Evolutionary conservation across 2,888 invertebrate species (phyloP), one percentile per base, ranked within the genome.

Genomic region (Spilarctia lutea): DNA sequence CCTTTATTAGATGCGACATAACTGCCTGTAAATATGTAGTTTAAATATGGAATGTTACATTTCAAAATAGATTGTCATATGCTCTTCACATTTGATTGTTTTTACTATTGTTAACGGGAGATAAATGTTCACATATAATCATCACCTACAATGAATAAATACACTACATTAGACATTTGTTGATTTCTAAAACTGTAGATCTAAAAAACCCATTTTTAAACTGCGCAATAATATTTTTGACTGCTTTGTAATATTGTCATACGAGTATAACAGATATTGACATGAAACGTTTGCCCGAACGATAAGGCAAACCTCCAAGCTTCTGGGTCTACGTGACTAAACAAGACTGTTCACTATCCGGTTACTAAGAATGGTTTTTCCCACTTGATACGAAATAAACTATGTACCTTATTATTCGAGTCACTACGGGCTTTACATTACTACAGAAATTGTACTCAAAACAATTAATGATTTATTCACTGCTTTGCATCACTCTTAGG

Each of bases 331-430:
- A 71, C 71, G 71, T 71, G 63, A 63, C 63, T 42, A 42, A 63
- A 71, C 7, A 39, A 63, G 39, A 63, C n/a, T 11, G 30, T 27
- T 63, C 60, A 30, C 30, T 71, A 63, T 71, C 63, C 42, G 85
- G 76, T 79, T 80, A 79, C 75, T 76, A 81, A 77, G 75, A 78
- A 79, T 79, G 88, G 88, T 81, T 86, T 88, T 88, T 82, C 88
- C 88, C 78, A 83, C 77, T 83, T 78, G 72, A 78, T 77, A 82
- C 76, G 81, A 83, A 82, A 65, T 33, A n/a, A 77, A 70, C 71
- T 73, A 45, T n/a, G 52, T 52, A 10, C n/a, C n/a, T n/a, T 75
- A 75, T 81, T 77, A 84, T 76, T 80, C 75, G 72, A 77, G 68
- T 71, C 72, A 78, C 60, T 71, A 42, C 71, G 71, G 72, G 72